Percentiles rank a stretch among this genome's conserved stretches.
phyloP scores from a whole-genome alignment of 2,797 vertebrate species.

The Loris lydekkerianus region DNA sequence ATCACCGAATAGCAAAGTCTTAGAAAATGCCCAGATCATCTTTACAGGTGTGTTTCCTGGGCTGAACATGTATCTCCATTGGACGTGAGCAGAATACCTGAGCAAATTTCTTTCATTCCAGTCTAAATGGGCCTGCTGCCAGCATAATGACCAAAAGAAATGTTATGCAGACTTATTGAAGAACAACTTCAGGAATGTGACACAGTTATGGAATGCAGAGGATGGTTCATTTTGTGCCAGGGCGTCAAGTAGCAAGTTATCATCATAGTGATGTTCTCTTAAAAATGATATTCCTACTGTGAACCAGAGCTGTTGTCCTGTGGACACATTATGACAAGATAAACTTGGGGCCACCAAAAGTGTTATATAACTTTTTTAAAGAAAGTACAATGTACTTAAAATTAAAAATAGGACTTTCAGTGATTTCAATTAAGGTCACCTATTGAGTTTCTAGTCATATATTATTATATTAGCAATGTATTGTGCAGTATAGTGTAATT shows the following conservation, averaged over 20 bases:
- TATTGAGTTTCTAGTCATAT: not conserved
- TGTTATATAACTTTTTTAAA: not conserved
- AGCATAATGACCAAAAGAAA: slow-evolving; percentile 50
- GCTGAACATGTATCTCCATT: not conserved
- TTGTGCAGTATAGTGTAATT: not conserved
- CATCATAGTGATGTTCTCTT: not conserved
- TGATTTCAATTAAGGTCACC: slow-evolving; percentile 28
- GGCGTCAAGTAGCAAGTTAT: not conserved
- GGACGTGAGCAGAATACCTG: slow-evolving; percentile 24
- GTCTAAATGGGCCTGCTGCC: slow-evolving; percentile 28
- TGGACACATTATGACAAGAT: not conserved
- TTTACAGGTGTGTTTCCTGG: slow-evolving; percentile 50
- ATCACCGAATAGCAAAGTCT: slow-evolving; percentile 47
- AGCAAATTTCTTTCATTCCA: slow-evolving; percentile 50
- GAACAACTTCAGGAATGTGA: slow-evolving; percentile 26
- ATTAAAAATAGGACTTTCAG: not conserved
- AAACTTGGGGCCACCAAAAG: slow-evolving; percentile 35
- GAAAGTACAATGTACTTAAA: not conserved
- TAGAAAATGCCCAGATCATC: slow-evolving; percentile 26
- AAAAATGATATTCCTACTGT: not conserved
- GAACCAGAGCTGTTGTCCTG: slow-evolving; percentile 15
- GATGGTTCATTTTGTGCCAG: slow-evolving; percentile 37
- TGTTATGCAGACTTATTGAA: slow-evolving; percentile 50
- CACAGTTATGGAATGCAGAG: slow-evolving; percentile 1
- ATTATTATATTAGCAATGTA: not conserved